These are phyloP conservation scores for Ailurus styani DNA, from an alignment of 2,113 vertebrate genomes.

Conservation along the genomic window DNA sequence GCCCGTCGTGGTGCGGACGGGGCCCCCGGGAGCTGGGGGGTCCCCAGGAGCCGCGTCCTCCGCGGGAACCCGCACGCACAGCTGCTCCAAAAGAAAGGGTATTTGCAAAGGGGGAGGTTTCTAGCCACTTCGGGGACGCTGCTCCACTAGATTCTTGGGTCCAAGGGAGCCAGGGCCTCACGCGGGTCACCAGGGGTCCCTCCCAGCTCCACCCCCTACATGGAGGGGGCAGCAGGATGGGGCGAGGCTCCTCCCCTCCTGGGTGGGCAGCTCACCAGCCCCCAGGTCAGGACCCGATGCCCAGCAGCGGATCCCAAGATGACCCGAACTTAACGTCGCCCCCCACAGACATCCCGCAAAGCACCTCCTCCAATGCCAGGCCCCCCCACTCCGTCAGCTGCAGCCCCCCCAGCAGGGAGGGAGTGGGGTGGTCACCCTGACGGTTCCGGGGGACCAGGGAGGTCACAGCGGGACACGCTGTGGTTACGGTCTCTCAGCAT, in stretches of 20 bases:
- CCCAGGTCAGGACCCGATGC: neutral
- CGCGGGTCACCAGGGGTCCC: neutral
- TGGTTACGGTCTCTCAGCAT: neutral
- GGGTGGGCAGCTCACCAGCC: neutral
- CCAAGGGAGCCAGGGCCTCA: neutral
- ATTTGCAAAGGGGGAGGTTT: neutral
- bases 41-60: too few species aligned
- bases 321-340: neutral
- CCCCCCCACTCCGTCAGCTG: too few species aligned
- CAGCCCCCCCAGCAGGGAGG: neutral
- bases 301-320: neutral
- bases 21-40: too few species aligned
- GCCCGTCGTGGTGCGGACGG: accelerated
- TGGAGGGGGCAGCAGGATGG: too few species aligned
- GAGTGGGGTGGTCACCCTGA: neutral
- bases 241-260: neutral
- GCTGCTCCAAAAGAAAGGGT: neutral
- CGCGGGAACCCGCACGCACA: neutral
- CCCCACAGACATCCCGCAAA: neutral
- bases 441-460: neutral
- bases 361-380: neutral
- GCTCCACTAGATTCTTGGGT: neutral
- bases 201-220: too few species aligned
- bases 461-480: too few species aligned
- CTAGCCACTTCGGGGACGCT: neutral